Conservation (phyloP, 2,797 vertebrate species). For the Emys orbicularis region DNA sequence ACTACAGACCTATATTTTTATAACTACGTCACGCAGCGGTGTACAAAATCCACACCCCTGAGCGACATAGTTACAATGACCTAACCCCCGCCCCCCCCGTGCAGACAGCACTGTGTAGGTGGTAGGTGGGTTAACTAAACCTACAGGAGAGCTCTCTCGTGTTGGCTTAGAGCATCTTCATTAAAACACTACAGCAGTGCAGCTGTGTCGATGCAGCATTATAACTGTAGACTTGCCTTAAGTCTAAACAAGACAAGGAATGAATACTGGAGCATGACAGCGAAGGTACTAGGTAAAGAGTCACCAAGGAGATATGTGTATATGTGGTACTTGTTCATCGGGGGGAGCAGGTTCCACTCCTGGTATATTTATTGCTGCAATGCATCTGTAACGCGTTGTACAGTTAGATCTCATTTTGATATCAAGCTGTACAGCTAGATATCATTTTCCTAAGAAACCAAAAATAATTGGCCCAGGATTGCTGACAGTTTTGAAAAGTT, state of each 20-base stretch:
- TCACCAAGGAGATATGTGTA: too few relatives aligned
- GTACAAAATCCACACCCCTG: neutral
- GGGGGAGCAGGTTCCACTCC: neutral
- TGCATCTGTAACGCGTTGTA: neutral
- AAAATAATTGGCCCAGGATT: conserved; percentile 15
- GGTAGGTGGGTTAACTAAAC: neutral
- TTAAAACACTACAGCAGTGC: too few relatives aligned
- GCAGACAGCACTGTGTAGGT: neutral
- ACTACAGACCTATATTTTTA: neutral
- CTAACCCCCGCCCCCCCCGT: neutral
- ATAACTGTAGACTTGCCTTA: too few relatives aligned
- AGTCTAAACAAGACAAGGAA: too few relatives aligned
- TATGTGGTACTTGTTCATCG: too few relatives aligned
- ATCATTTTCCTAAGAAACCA: conserved; percentile 43
- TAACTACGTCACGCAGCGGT: neutral
- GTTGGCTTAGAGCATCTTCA: neutral
- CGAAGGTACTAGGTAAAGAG: too few relatives aligned
- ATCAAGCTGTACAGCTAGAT: neutral
- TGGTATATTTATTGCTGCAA: neutral
- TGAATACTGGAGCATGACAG: too few relatives aligned
- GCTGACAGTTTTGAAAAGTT: neutral
- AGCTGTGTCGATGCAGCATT: too few relatives aligned
- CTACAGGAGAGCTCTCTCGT: too few relatives aligned
- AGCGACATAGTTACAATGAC: too few relatives aligned
- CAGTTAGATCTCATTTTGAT: conserved; percentile 34